Conservation (phyloP, 1,140 invertebrate genomes). For the Ladona fulva region DNA sequence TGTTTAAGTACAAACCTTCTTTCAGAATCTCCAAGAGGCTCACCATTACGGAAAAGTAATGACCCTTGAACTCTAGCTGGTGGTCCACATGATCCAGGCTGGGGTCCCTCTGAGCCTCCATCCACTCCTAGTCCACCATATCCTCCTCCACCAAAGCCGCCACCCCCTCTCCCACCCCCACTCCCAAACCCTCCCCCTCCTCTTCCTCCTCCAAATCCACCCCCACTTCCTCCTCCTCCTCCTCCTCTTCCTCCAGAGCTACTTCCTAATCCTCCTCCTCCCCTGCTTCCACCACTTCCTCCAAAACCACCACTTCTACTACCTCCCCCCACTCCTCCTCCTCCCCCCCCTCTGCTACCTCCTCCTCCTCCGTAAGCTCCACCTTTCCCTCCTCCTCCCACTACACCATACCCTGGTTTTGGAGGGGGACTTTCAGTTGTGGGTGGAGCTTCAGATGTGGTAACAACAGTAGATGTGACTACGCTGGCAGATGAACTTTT, state of each 20-base stretch:
- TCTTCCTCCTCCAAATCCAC: neutral
- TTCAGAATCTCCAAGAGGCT: slow-evolving; percentile 35
- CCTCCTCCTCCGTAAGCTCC: neutral
- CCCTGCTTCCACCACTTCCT: neutral
- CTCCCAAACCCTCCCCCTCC: neutral
- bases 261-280: neutral
- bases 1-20: slow-evolving; percentile 25
- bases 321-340: neutral
- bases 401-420: neutral
- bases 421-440: neutral
- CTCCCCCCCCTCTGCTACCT: neutral
- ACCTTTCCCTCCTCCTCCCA: neutral
- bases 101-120: slow-evolving; percentile 42
- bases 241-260: neutral
- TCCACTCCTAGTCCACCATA: neutral
- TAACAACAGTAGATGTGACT: neutral
- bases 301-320: neutral
- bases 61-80: slow-evolving; percentile 55
- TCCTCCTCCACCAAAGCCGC: neutral
- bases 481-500: neutral
- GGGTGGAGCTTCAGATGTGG: neutral
- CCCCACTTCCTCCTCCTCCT: neutral
- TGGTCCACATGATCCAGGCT: slow-evolving; percentile 49
- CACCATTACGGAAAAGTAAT: slow-evolving; percentile 52
- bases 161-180: neutral